phyloP scores from a whole-genome alignment of 1,140 invertebrate genomes.

The Cydia pomonella region DNA sequence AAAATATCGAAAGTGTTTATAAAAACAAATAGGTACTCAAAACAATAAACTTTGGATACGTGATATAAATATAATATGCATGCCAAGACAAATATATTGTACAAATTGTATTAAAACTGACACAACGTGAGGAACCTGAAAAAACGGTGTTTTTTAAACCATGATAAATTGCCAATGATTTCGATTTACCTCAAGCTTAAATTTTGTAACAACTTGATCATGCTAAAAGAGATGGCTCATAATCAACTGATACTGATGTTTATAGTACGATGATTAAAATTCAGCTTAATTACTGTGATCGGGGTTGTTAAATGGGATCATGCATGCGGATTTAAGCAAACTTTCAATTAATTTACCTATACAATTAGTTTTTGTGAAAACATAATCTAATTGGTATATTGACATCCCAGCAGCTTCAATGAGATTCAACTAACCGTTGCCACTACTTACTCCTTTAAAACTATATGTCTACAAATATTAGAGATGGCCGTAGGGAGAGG shows the following conservation, averaged over 20 bases:
- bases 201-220: conserved; percentile 40
- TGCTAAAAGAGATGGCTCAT: conserved; percentile 37
- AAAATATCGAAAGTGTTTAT: background rate
- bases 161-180: conserved; percentile 53
- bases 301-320: conserved; percentile 9
- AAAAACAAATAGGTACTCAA: background rate
- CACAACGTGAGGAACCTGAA: conserved; percentile 47
- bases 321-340: conserved; percentile 28
- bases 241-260: conserved; percentile 33
- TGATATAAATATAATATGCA: conserved; percentile 50
- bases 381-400: conserved; percentile 25
- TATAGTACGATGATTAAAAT: conserved; percentile 24
- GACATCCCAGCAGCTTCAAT: conserved; percentile 64
- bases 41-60: conserved; percentile 4
- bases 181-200: conserved; percentile 32
- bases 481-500: conserved; percentile 49
- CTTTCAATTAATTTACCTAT: conserved; percentile 23
- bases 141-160: conserved; percentile 41
- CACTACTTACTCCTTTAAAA: conserved; percentile 61
- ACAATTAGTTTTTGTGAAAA: background rate
- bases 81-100: conserved; percentile 66
- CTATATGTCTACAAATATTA: conserved; percentile 63
- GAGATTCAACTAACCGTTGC: conserved; percentile 60
- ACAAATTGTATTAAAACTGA: conserved; percentile 56
- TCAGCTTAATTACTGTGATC: conserved; percentile 29